Evolutionary conservation across 2,888 invertebrate genomes (phyloP).

Genomic region (Stegana nigrithorax): DNA sequence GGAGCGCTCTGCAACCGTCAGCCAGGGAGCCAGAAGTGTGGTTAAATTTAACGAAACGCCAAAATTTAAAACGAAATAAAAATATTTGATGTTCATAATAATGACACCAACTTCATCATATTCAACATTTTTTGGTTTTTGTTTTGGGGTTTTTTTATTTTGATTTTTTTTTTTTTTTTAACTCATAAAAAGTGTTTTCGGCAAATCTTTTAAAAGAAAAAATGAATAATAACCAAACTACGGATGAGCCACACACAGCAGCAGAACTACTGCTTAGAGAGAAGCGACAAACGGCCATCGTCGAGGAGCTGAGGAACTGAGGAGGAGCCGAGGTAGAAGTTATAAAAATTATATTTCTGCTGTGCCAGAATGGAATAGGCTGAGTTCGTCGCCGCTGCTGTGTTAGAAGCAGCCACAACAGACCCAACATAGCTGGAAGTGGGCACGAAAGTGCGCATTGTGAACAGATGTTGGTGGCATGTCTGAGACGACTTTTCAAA

Average conservation of each 20-base stretch:
- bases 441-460: not conserved
- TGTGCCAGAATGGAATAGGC: too few species aligned
- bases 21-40: too few species aligned
- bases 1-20: too few species aligned
- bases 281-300: not conserved
- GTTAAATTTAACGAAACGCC: not conserved
- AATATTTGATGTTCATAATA: slow-evolving; percentile 56
- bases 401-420: not conserved
- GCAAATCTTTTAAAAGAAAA: slow-evolving; percentile 11
- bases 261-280: not conserved
- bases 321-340: not conserved
- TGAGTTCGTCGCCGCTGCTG: slow-evolving; percentile 10
- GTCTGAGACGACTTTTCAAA: slow-evolving; percentile 22
- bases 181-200: slow-evolving; percentile 19
- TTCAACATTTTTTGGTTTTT: slow-evolving; percentile 9
- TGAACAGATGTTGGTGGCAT: slow-evolving; percentile 24
- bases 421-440: not conserved
- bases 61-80: slow-evolving; percentile 5
- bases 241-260: too few species aligned
- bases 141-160: too few species aligned
- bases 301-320: not conserved
- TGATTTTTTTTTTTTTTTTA: too few species aligned
- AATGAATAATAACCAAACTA: not conserved
- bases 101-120: slow-evolving; percentile 51
- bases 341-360: slow-evolving; percentile 11